Base-by-base conservation (phyloP, 53 echinoderm and acorn worm genomes). In the Arbacia lixula region DNA sequence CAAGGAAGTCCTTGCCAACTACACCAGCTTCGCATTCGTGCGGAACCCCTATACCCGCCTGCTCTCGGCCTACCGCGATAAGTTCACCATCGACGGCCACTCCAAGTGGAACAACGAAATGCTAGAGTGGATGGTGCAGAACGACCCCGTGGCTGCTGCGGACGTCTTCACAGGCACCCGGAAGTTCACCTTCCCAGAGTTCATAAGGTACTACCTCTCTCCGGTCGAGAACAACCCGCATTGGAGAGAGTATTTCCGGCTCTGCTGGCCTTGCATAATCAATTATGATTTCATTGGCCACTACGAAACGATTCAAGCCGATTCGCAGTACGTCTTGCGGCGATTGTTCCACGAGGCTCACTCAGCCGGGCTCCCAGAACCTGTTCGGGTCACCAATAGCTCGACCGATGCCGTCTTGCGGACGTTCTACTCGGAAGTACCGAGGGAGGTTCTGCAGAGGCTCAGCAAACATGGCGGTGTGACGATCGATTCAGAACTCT, bases 211-310 rank as follows among this genome's bases (percentile, higher is more conserved):
- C 35, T 72, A 88, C 43, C 85, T 80, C 8, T 72, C 84, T 3
- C 76, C 77, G 2, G 73, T 89, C 62, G 68, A 87, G 6, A 67
- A 80, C 20, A 74, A 51, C 30, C 84, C 84, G 24, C 88, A 88
- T 37, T 88, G 72, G 72, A 39, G 62, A 24, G 84, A 84, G 31
- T 84, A 84, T 17, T 84, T 58, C 39, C 65, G 83, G 4, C 51
- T 88, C 30, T 73, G 84, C 26, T 9, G 71, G 17, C 88, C 88
- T 26, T 88, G 88, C 22, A 49, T 52, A 3, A 52, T 88, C 39
- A 54, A 74, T 5, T 88, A 83, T 30, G 88, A 88, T 42, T 88
- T 84, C 37, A 84, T 88, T 30, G 88, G 88, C 3, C 60, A 84
- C 20, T 88, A 61, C 66, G 88, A 88, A 53, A 88, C 62, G 26